phyloP scores from a whole-genome alignment of 2,888 invertebrate genomes.

The Mythimna ferrago region DNA sequence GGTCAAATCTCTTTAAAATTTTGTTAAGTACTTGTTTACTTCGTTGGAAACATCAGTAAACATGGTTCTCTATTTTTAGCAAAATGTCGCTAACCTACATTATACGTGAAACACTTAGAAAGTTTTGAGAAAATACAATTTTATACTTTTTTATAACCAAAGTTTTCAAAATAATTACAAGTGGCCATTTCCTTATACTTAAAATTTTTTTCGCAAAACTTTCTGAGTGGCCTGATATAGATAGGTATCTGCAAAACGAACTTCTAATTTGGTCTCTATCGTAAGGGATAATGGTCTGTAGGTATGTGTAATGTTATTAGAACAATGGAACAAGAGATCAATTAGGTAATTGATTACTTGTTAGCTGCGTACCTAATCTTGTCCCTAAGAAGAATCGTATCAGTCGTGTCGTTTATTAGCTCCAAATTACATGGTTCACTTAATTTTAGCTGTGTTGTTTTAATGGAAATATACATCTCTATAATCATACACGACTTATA shows the following conservation, averaged over 20 bases:
- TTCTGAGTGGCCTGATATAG: too few relatives aligned
- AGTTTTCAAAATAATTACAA: too few relatives aligned
- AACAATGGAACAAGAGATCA: conserved; percentile 25
- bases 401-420: conserved; percentile 17
- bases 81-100: not conserved
- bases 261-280: conserved; percentile 14
- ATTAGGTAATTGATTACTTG: conserved; percentile 42
- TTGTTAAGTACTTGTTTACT: too few relatives aligned
- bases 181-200: too few relatives aligned
- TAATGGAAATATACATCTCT: not conserved
- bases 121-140: too few relatives aligned
- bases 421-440: conserved; percentile 13
- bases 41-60: too few relatives aligned
- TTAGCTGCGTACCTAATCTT: conserved; percentile 24
- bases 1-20: too few relatives aligned
- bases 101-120: not conserved
- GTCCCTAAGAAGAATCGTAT: not conserved
- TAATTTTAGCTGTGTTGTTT: conserved; percentile 17
- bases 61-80: not conserved
- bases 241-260: not conserved
- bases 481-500: not conserved
- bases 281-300: conserved; percentile 22
- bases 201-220: too few relatives aligned
- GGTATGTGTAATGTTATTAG: conserved; percentile 29
- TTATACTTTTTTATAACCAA: too few relatives aligned